These are phyloP conservation scores for Brachionus plicatilis DNA, from an alignment of 1,140 invertebrate genomes.

Conservation along the genomic window DNA sequence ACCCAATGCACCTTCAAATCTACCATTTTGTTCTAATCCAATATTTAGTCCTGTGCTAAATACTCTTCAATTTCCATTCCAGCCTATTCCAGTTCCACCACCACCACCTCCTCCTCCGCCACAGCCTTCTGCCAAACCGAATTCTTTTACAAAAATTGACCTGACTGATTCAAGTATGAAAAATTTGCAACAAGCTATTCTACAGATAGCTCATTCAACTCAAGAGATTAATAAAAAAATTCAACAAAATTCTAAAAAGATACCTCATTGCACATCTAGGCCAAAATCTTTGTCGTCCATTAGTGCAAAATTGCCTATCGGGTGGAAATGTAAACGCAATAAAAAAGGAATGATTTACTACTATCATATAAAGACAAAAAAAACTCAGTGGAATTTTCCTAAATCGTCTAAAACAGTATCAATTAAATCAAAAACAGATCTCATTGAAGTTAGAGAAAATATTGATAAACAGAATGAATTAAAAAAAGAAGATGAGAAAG, in stretches of 20 bases:
- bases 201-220: not conserved
- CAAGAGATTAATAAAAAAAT: not conserved
- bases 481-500: slow-evolving; percentile 57
- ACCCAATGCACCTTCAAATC: not conserved
- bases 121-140: not conserved
- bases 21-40: not conserved
- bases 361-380: slow-evolving; percentile 75
- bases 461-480: slow-evolving; percentile 53
- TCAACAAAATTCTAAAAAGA: not conserved
- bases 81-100: not conserved
- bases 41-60: not conserved
- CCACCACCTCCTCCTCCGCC: not conserved
- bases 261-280: not conserved
- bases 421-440: not conserved
- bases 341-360: slow-evolving; percentile 74
- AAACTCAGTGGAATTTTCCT: slow-evolving; percentile 82
- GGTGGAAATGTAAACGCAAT: slow-evolving; percentile 30
- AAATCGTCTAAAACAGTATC: slow-evolving; percentile 51
- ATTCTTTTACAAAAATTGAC: slow-evolving; percentile 10
- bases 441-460: slow-evolving; percentile 42
- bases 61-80: not conserved
- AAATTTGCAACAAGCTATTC: slow-evolving; percentile 32
- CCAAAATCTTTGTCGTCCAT: not conserved
- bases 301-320: not conserved
- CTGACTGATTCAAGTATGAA: slow-evolving; percentile 5